Base-by-base conservation (phyloP, 2,797 vertebrate species). In the Rhincodon typus region DNA sequence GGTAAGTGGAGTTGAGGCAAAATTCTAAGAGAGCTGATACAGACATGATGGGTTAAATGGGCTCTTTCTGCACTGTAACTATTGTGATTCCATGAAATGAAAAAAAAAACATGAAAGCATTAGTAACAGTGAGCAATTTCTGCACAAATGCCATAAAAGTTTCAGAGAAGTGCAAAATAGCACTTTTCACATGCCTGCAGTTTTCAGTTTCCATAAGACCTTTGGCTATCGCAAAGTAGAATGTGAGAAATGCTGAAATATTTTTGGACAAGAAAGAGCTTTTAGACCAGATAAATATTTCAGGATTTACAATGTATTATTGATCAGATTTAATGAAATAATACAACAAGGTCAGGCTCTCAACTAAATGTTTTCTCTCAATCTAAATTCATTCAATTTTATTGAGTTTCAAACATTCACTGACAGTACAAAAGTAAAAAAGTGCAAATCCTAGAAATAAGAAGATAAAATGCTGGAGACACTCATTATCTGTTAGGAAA, bases 221-320 rank as follows among this genome's bases (percentile, higher is more conserved):
- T 86, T 96, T 69, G 96, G 95, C 38, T 90, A 62, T 62, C 17
- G 50, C 70, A 53, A 19, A 34, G 27, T 21, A 34, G 53, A 95
- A 57, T 34, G 34, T 53, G 94, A 91, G 95, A 95, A 70, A 86
- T 96, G 95, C 67, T 79, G 79, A 87, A 69, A 67, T 88, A 25
- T 90, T 0, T 96, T 96, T 96, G 96, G 96, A 96, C 70, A 88
- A 46, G 88, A 96, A 96, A 96, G 82, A 0, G 70, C 96, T 95
- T 95, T 96, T 77, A 94, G 96, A 86, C 46, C 96, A 96, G n/a
- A 87, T 96, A 96, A 91, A 96, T 95, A 50, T 74, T 88, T 38
- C 62, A 25, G 94, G 74, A 53, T 87, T 96, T 96, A 96, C 96
- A 96, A 96, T 96, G 96, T 96, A 5, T 93, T 96, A 97, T 96